Percentiles rank a stretch among this genome's conserved stretches.
These are phyloP conservation scores for Austrolebias charrua DNA, from an alignment of 2,797 vertebrate species.

Conservation along the genomic window DNA sequence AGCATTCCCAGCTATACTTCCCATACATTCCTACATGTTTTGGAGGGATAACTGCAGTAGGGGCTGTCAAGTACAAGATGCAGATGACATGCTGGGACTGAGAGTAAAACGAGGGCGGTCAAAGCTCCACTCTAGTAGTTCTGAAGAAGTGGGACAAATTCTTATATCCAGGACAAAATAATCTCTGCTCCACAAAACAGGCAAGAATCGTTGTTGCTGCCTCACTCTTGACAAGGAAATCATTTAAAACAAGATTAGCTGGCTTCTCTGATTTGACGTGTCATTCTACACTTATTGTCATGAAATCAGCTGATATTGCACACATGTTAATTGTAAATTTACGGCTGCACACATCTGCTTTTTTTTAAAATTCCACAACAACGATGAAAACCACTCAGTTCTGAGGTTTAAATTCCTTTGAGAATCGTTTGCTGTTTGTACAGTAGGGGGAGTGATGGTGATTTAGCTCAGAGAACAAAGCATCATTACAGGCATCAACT, in stretches of 20 bases:
- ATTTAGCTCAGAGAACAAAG: constrained; percentile 41
- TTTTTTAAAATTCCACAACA: not conserved
- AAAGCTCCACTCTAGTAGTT: constrained; percentile 53
- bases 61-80: constrained; percentile 61
- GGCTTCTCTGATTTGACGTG: constrained; percentile 31
- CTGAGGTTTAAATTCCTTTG: constrained; percentile 23
- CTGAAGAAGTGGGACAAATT: constrained; percentile 56
- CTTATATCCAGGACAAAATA: constrained; percentile 49
- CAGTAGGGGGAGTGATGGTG: constrained; percentile 58
- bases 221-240: constrained; percentile 49
- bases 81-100: constrained; percentile 59
- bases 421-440: constrained; percentile 45
- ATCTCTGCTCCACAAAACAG: constrained; percentile 34
- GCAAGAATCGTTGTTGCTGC: constrained; percentile 49
- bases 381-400: constrained; percentile 9
- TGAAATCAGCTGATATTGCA: constrained; percentile 31
- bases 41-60: constrained; percentile 45
- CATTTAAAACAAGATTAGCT: constrained; percentile 24
- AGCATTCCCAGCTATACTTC: constrained; percentile 70
- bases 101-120: constrained; percentile 72
- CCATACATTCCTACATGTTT: constrained; percentile 75
- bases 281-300: constrained; percentile 31
- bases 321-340: constrained; percentile 10
- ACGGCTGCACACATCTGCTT: constrained; percentile 2
- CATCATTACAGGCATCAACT: constrained; percentile 33